Evolutionary conservation across 1,140 invertebrate genomes (phyloP), one percentile per base, ranked within the genome.

Genomic region (Ruditapes philippinarum): DNA sequence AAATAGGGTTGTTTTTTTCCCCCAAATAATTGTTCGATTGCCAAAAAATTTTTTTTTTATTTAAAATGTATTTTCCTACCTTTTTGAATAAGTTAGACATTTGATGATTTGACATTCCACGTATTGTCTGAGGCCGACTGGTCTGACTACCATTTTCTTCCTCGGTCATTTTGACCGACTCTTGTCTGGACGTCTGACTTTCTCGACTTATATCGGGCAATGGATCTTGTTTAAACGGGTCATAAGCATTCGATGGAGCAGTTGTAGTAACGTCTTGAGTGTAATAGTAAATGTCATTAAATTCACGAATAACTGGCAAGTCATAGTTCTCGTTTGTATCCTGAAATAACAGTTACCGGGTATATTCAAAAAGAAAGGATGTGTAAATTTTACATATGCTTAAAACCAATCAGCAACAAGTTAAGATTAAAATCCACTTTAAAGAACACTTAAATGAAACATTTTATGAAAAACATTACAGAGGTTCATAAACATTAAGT

Each of bases 321-420:
- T 95, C 94, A 84, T 94, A 92, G 60, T 87, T 92, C 70, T 95
- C 94, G 82, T 92, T 92, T 2, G 93, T 89, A 78, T 95, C 94
- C 94, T 95, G 87, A 22, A 88, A 33, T 12, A 11, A 73, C 12
- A 70, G 19, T n/a, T n/a, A n/a, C n/a, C n/a, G n/a, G n/a, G n/a
- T n/a, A n/a, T n/a, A n/a, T n/a, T n/a, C n/a, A n/a, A n/a, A n/a
- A 51, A 51, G 9, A 51, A 12, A 51, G 9, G 22, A 51, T 51
- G 49, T 51, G 49, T 51, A 51, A 22, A 51, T 51, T 51, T 51
- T 22, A 9, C 22, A 51, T 51, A n/a, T n/a, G n/a, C n/a, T n/a
- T n/a, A n/a, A n/a, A n/a, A n/a, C n/a, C n/a, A n/a, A n/a, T n/a
- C n/a, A n/a, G n/a, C n/a, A n/a, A n/a, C n/a, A n/a, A n/a, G n/a